Percentiles rank a stretch among this genome's conserved stretches.
Conservation (phyloP, 2,113 vertebrate genomes). For the Gymnogyps californianus region DNA sequence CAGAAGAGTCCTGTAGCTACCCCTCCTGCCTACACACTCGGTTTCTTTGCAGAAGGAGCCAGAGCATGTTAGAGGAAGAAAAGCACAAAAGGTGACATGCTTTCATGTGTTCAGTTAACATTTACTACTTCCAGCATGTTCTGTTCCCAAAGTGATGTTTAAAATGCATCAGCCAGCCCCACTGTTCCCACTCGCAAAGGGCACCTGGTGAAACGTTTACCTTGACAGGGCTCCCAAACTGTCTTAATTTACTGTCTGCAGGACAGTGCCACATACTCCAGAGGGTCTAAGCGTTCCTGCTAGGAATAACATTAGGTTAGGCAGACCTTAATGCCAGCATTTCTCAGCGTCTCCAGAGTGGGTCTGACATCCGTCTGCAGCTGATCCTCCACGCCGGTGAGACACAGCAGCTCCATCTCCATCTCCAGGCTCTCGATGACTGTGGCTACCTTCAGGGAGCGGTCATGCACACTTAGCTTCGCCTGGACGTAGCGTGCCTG, state of each 20-base stretch:
- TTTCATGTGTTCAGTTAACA: not conserved
- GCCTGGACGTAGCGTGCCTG: conserved; percentile 94
- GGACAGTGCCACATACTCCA: not conserved
- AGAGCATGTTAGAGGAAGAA: not conserved
- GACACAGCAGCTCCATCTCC: conserved; percentile 97
- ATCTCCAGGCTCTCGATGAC: conserved; percentile 97
- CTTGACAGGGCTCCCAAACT: not conserved
- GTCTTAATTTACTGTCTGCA: not conserved
- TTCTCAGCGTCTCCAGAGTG: conserved; percentile 93
- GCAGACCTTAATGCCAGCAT: conserved; percentile 93
- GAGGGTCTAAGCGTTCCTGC: not conserved
- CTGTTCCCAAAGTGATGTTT: not conserved
- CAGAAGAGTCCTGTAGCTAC: not conserved
- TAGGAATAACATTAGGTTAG: not conserved
- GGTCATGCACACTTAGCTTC: conserved; percentile 94
- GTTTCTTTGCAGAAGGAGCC: not conserved
- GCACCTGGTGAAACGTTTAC: not conserved
- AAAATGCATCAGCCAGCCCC: not conserved
- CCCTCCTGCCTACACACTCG: rapidly evolving
- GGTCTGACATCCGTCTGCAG: conserved; percentile 92
- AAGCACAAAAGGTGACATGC: not conserved
- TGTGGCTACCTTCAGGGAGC: conserved; percentile 94
- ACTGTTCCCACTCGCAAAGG: not conserved
- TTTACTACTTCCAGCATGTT: not conserved
- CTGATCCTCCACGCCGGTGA: conserved; percentile 95